Base-by-base conservation (phyloP, 2,113 vertebrate species). In the Laticauda colubrina region DNA sequence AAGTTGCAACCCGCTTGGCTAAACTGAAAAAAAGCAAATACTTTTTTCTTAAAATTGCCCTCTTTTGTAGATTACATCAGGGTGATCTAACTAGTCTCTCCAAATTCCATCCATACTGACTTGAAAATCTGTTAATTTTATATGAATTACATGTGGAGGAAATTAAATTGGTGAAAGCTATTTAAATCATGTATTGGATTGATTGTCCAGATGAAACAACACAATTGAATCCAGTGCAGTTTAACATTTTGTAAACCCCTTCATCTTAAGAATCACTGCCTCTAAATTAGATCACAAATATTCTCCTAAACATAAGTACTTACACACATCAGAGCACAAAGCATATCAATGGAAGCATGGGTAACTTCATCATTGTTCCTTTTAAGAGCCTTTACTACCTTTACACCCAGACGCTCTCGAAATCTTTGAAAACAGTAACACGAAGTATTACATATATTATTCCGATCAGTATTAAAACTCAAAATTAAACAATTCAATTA, bases 261-360 rank as follows among this genome's bases (percentile, higher is more conserved):
- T 55, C n/a, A 8, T 15, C 43, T 20, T 48, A 88, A 26, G 59
- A 54, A 53, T 21, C 48, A 85, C 26, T n/a, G 29, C 34, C 87
- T 88, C 53, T 56, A 54, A 88, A n/a, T 34, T 18, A 56, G 53
- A 55, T n/a, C 87, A 75, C 15, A 75, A 39, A 81, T 81, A 75
- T 75, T 75, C n/a, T 75, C 20, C 15, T 75, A 81, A 8, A 39
- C 6, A 3, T 39, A 94, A 94, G 23, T 94, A 99, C 99, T 99
- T 98, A 99, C 99, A 99, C 99, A 99, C 99, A 99, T 99, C 34
- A 99, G 99, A 55, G 99, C 99, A 97, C 99, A 99, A 18, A 99
- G 98, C 99, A 99, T 99, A 96, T 99, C 99, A 85, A 99, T 98
- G 87, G 99, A 98, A 43, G 99, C 98, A 91, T 99, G 99, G 26